Percentiles rank a stretch among this genome's conserved stretches.
phyloP scores from a whole-genome alignment of 2,888 invertebrate genomes.

The Eupelmus urozonus region DNA sequence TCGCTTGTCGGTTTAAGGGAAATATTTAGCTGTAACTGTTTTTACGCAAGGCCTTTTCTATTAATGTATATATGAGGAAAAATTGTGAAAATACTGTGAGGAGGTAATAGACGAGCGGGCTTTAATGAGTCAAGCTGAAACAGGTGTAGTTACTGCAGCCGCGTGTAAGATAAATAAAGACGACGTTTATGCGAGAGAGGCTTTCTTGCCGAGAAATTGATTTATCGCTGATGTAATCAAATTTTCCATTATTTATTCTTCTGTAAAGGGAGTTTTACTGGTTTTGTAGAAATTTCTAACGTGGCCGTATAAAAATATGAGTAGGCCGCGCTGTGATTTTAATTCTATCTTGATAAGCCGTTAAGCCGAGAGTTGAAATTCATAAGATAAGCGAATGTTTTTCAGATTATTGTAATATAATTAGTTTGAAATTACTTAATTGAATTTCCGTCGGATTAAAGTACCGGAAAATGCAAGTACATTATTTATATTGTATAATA shows the following conservation, averaged over 20 bases:
- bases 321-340: too few relatives aligned
- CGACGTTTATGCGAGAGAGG: not conserved
- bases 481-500: not conserved
- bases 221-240: slow-evolving; percentile 4
- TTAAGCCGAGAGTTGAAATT: slow-evolving; percentile 12
- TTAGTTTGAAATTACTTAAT: slow-evolving; percentile 15
- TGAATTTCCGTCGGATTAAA: slow-evolving; percentile 25
- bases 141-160: too few relatives aligned
- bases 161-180: slow-evolving; percentile 23
- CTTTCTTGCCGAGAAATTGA: slow-evolving; percentile 10
- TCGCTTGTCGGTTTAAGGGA: not conserved
- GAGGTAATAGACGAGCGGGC: too few relatives aligned
- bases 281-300: slow-evolving; percentile 4
- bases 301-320: not conserved
- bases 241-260: not conserved
- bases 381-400: not conserved
- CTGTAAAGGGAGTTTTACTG: not conserved
- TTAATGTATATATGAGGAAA: not conserved
- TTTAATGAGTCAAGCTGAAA: slow-evolving; percentile 23
- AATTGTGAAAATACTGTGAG: slow-evolving; percentile 1
- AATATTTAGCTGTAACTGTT: not conserved
- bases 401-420: slow-evolving; percentile 18
- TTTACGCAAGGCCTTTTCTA: not conserved
- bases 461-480: slow-evolving; percentile 19
- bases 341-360: slow-evolving; percentile 9